Percentiles rank a stretch among this genome's conserved stretches.
phyloP scores from a whole-genome alignment of 2,113 vertebrate genomes.

The Cettia cetti region DNA sequence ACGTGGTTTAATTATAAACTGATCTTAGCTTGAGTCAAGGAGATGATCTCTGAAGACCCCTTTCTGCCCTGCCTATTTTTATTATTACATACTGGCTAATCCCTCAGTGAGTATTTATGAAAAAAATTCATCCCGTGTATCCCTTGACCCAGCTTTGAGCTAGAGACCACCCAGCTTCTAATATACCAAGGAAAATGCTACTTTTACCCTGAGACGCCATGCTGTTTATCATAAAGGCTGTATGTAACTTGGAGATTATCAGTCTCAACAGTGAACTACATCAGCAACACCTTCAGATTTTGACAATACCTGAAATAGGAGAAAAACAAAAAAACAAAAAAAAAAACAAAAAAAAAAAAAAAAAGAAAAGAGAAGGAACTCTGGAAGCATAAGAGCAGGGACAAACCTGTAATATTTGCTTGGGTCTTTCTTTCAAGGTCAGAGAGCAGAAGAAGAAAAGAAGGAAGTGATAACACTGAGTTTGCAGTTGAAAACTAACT shows the following conservation, averaged over 20 bases:
- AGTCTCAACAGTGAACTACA: not conserved
- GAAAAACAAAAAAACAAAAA: not conserved
- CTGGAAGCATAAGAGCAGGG: not conserved
- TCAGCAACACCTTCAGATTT: not conserved
- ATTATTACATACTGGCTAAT: not conserved
- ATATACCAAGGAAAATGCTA: not conserved
- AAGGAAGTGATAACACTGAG: not conserved
- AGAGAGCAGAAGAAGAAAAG: not conserved
- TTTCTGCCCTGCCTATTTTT: conserved; percentile 1
- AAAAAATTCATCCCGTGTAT: not conserved
- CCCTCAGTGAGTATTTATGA: not conserved
- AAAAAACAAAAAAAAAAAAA: not conserved
- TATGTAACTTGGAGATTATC: not conserved
- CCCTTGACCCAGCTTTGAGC: not conserved
- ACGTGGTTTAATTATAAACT: conserved; percentile 29
- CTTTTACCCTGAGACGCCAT: not conserved
- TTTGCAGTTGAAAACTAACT: not conserved
- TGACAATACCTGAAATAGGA: not conserved
- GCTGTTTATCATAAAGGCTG: not conserved
- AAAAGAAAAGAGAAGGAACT: not conserved
- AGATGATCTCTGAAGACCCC: not conserved
- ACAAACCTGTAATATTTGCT: not conserved
- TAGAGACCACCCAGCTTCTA: conserved; percentile 8
- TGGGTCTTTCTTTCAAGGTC: not conserved
- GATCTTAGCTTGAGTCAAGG: not conserved